Percentiles rank a stretch among this genome's conserved stretches.
These are phyloP conservation scores for Myiozetetes cayanensis DNA, from an alignment of 2,113 vertebrate genomes.

Conservation along the genomic window DNA sequence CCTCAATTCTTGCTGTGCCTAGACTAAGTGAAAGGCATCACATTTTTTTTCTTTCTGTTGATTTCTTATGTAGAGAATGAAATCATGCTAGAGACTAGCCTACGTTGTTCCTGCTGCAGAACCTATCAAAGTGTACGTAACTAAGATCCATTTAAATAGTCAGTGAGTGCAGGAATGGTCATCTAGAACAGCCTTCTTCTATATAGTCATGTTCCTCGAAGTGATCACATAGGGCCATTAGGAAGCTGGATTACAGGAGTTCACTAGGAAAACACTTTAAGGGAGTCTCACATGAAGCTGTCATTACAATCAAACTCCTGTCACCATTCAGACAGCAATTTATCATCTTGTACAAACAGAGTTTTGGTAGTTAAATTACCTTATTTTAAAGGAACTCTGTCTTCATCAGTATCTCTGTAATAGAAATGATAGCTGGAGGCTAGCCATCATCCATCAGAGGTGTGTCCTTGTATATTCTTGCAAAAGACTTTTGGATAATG, in stretches of 20 bases:
- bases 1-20: not conserved
- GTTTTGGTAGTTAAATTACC: not conserved
- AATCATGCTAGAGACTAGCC: not conserved
- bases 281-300: not conserved
- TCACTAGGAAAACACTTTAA: not conserved
- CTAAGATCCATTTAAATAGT: not conserved
- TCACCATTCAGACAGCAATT: not conserved
- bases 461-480: not conserved
- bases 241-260: not conserved
- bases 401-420: not conserved
- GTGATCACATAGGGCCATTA: not conserved
- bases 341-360: not conserved
- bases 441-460: not conserved
- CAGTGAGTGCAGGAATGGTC: not conserved
- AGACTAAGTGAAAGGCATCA: not conserved
- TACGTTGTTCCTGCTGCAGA: not conserved
- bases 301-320: not conserved
- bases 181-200: not conserved
- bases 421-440: not conserved
- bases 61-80: not conserved
- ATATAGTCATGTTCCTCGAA: not conserved
- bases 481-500: not conserved
- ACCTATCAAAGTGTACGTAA: accelerated
- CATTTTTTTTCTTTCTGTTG: accelerated
- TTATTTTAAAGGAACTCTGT: not conserved